A percentile compares a stretch with the other conserved stretches of the same genome.
These are phyloP conservation scores for Microctonus brassicae DNA, from an alignment of 2,888 invertebrate species.

Conservation along the genomic window DNA sequence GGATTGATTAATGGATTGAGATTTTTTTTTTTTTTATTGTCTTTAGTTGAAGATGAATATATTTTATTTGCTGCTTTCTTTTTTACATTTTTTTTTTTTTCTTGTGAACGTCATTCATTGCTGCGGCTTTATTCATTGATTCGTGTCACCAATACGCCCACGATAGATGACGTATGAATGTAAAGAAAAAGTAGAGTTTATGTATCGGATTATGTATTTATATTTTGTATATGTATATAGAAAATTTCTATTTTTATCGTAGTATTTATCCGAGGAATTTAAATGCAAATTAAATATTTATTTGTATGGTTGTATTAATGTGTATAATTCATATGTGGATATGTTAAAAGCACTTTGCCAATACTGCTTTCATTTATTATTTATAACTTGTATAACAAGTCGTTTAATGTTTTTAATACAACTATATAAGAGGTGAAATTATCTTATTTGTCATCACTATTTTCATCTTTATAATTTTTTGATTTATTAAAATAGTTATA, in stretches of 20 bases:
- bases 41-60: not conserved
- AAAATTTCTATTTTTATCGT: too few species aligned
- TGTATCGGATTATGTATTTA: too few species aligned
- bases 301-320: not conserved
- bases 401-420: too few species aligned
- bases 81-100: too few species aligned
- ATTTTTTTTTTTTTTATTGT: not conserved
- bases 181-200: too few species aligned
- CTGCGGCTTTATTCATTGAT: not conserved
- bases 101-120: not conserved
- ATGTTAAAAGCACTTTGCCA: not conserved
- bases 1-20: not conserved
- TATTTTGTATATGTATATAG: not conserved
- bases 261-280: too few species aligned
- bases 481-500: not conserved
- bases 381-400: not conserved
- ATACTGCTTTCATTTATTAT: not conserved
- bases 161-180: not conserved
- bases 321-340: not conserved
- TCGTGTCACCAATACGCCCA: not conserved
- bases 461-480: not conserved
- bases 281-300: not conserved
- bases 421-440: not conserved
- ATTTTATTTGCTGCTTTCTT: not conserved
- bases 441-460: not conserved